Evolutionary conservation across 2,113 vertebrate genomes (phyloP).

Genomic region (Cyrtonyx montezumae): DNA sequence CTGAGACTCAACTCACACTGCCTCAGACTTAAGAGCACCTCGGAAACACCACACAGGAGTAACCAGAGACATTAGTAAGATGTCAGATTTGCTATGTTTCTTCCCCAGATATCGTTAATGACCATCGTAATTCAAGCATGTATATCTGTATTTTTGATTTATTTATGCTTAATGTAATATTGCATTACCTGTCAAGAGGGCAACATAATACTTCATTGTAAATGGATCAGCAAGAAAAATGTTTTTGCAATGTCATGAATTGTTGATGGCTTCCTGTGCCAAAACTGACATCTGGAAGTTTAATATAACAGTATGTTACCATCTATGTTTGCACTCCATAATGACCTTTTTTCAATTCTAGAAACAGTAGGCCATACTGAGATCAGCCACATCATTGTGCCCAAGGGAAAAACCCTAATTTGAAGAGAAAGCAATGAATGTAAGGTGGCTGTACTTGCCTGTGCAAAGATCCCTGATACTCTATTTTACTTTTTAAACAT

Average conservation of each 20-base stretch:
- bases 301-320: constrained; percentile 53
- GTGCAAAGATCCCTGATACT: not conserved
- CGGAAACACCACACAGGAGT: not conserved
- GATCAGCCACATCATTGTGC: not conserved
- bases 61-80: constrained; percentile 25
- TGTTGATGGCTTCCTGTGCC: constrained; percentile 53
- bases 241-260: constrained; percentile 60
- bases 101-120: constrained; percentile 45
- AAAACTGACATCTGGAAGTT: constrained; percentile 65
- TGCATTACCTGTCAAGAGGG: constrained; percentile 64
- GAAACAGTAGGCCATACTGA: constrained; percentile 10
- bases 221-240: constrained; percentile 64
- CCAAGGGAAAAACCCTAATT: not conserved
- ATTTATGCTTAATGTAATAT: constrained; percentile 66
- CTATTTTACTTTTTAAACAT: not conserved
- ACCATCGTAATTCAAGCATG: constrained; percentile 22
- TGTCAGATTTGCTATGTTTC: constrained; percentile 13
- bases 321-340: constrained; percentile 8
- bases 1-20: not conserved
- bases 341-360: constrained; percentile 24
- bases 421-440: not conserved
- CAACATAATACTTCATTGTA: constrained; percentile 58
- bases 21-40: not conserved
- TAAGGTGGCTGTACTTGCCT: not conserved
- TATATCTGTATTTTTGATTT: constrained; percentile 58